Evolutionary conservation across 1,140 invertebrate species (phyloP).

Genomic region (Bombus fervidus): DNA sequence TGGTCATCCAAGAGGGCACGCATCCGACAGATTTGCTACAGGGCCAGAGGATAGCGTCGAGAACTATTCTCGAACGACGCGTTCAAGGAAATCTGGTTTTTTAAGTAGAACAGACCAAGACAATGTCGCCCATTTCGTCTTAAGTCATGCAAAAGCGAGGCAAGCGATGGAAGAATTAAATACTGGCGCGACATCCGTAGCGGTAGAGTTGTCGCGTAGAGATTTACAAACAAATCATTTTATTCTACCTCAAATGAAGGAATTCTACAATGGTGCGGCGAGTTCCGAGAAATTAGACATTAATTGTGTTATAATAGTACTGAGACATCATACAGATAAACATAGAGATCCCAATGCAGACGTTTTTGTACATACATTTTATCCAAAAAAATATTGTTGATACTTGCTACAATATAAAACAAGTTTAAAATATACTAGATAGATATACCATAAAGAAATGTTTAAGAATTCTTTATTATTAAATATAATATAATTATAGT

Average conservation of each 20-base stretch:
- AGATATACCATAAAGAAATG: background rate
- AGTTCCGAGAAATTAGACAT: background rate
- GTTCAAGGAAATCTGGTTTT: slow-evolving; percentile 59
- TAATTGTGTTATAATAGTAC: slow-evolving; percentile 25
- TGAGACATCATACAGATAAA: slow-evolving; percentile 51
- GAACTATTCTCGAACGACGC: slow-evolving; percentile 37
- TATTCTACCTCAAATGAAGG: slow-evolving; percentile 39
- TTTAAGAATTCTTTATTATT: background rate
- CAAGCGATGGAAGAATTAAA: slow-evolving; percentile 51
- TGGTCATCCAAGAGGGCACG: slow-evolving; percentile 71
- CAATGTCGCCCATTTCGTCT: slow-evolving; percentile 41
- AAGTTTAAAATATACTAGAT: background rate
- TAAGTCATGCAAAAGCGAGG: slow-evolving; percentile 3
- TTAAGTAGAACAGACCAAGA: slow-evolving; percentile 57
- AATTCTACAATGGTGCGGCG: slow-evolving; percentile 18
- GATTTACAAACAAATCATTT: background rate
- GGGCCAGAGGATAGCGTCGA: slow-evolving; percentile 47
- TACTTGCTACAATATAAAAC: background rate
- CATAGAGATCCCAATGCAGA: slow-evolving; percentile 37
- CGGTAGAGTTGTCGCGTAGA: background rate
- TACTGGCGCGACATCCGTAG: background rate
- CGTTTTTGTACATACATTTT: slow-evolving; percentile 69
- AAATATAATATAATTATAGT: background rate
- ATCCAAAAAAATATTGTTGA: slow-evolving; percentile 38
- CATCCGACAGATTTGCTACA: slow-evolving; percentile 25